Evolutionary conservation across 2,113 vertebrate species (phyloP).

Genomic region (Perccottus glenii): DNA sequence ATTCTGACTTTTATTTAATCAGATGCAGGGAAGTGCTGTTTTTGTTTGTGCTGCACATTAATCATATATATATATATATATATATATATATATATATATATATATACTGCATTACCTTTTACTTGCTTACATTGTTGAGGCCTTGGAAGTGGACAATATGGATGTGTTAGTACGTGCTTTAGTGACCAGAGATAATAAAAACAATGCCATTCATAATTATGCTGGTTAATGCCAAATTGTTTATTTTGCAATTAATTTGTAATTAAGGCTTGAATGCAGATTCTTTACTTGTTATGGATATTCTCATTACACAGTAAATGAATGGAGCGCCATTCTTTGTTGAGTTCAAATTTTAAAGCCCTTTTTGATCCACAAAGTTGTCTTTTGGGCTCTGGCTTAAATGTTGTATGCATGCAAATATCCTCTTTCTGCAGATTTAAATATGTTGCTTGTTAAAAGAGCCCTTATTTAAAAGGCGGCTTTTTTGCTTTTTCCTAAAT

Average conservation of each 20-base stretch:
- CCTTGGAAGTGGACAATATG: no score
- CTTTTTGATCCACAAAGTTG: slow-evolving; percentile 1
- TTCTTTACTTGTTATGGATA: not conserved
- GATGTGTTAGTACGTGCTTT: no score
- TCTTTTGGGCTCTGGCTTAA: not conserved
- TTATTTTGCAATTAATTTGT: no score
- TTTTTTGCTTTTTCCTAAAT: not conserved
- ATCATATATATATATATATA: no score
- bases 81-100: no score
- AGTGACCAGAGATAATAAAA: no score
- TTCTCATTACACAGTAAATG: not conserved
- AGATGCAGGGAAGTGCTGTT: no score
- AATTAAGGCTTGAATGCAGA: not conserved
- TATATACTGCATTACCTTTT: no score
- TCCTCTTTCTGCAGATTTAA: not conserved
- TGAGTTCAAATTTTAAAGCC: not conserved
- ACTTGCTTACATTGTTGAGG: no score
- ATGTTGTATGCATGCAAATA: not conserved
- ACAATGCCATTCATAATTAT: no score
- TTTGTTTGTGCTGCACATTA: no score
- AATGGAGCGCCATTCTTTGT: not conserved
- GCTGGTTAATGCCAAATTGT: no score
- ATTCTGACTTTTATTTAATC: not conserved
- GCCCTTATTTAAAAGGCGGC: not conserved
- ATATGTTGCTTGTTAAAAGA: not conserved